These are phyloP conservation scores for Platyrinchus mystaceus DNA, from an alignment of 2,797 vertebrate genomes.

Conservation along the genomic window DNA sequence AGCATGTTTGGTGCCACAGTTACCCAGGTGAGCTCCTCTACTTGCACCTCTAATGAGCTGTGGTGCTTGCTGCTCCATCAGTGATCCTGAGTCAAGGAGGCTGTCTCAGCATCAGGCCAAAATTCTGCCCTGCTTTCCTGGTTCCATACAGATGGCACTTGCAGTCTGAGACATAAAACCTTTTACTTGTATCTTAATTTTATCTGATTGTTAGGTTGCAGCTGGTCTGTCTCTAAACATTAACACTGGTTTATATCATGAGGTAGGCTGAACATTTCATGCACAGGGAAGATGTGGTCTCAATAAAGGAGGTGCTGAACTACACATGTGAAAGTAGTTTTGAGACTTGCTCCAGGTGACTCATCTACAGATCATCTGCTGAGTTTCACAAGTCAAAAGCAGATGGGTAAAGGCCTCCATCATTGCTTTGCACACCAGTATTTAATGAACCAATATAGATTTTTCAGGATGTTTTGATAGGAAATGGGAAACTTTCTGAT, in stretches of 20 bases:
- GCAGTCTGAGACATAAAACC: not conserved
- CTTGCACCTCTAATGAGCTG: not conserved
- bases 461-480: not conserved
- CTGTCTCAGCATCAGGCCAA: not conserved
- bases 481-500: not conserved
- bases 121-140: not conserved
- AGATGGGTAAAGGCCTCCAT: not conserved
- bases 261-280: not conserved
- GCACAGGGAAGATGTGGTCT: not conserved
- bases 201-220: not conserved
- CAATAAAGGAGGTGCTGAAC: not conserved
- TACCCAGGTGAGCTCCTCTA: slow-evolving; percentile 57
- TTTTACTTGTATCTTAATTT: not conserved
- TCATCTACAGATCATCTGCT: not conserved
- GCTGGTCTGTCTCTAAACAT: not conserved
- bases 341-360: not conserved
- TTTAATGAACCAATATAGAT: not conserved
- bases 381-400: not conserved
- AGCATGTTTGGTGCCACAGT: slow-evolving; percentile 59
- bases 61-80: not conserved
- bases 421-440: not conserved
- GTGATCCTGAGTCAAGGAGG: not conserved
- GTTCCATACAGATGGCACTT: not conserved
- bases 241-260: not conserved
- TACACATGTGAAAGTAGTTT: not conserved